phyloP scores from a whole-genome alignment of 2,888 invertebrate genomes.

The Salticus scenicus region DNA sequence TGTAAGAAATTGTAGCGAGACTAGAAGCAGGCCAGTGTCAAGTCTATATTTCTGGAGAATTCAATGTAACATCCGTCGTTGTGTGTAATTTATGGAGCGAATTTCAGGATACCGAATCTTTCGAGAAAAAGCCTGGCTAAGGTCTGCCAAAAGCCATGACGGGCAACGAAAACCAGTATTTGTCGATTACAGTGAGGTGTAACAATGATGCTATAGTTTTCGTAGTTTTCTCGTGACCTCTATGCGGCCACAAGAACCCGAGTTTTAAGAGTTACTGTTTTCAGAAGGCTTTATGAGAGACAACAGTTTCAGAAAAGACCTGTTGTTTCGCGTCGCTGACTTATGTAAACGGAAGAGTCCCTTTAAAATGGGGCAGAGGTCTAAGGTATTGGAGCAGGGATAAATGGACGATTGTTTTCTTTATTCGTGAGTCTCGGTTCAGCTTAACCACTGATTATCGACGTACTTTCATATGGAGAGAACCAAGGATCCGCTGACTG shows the following conservation, averaged over 20 bases:
- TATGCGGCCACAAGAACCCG: constrained; percentile 14
- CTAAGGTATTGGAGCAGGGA: not conserved
- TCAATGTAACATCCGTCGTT: too few species aligned
- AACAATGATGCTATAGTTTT: not conserved
- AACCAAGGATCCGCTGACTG: constrained; percentile 29
- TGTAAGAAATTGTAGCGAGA: too few species aligned
- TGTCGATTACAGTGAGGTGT: too few species aligned
- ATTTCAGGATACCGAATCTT: too few species aligned
- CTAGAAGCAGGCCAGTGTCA: too few species aligned
- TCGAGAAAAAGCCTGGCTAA: not conserved
- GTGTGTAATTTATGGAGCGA: too few species aligned
- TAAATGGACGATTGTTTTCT: not conserved
- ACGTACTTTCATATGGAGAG: constrained; percentile 27
- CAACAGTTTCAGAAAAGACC: not conserved
- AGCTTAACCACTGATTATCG: constrained; percentile 25
- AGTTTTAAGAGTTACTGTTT: not conserved
- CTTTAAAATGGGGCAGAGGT: not conserved
- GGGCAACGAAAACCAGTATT: not conserved
- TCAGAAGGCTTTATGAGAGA: not conserved
- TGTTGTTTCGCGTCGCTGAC: not conserved
- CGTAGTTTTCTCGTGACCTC: not conserved
- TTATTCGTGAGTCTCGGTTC: constrained; percentile 19
- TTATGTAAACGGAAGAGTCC: not conserved
- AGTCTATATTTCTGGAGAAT: too few species aligned
- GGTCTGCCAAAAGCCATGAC: not conserved